A percentile compares a stretch with the other conserved stretches of the same genome.
Evolutionary conservation across 1,140 invertebrate genomes (phyloP).

Genomic region (Drosophila eugracilis): DNA sequence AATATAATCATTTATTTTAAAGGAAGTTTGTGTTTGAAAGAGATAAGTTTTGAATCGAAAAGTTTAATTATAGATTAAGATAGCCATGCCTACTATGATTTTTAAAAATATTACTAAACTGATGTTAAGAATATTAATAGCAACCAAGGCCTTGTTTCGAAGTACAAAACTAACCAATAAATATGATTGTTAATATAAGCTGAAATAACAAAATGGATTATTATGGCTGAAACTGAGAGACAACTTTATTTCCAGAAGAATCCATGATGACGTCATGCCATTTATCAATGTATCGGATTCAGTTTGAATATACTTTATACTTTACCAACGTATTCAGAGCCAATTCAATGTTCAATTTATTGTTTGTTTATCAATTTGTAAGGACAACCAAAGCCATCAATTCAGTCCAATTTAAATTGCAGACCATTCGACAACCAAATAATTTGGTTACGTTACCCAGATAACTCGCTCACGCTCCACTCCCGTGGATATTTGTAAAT

Average conservation of each 20-base stretch:
- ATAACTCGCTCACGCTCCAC: slow-evolving; percentile 11
- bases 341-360: slow-evolving; percentile 18
- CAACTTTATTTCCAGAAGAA: not conserved
- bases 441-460: slow-evolving; percentile 47
- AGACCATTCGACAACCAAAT: slow-evolving; percentile 31
- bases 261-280: not conserved
- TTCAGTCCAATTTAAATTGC: slow-evolving; percentile 21
- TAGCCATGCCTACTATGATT: slow-evolving; percentile 1
- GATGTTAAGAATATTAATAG: not conserved
- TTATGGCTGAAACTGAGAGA: not conserved
- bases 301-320: not conserved
- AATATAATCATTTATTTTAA: slow-evolving; percentile 1
- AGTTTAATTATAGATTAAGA: not conserved
- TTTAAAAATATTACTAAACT: not conserved
- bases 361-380: slow-evolving; percentile 35
- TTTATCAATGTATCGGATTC: not conserved
- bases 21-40: not conserved
- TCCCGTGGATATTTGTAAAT: slow-evolving; percentile 28
- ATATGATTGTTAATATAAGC: not conserved
- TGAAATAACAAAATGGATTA: not conserved
- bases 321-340: not conserved
- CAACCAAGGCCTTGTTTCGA: not conserved
- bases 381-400: slow-evolving; percentile 8
- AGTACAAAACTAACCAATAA: not conserved
- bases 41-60: not conserved